A percentile compares a stretch with the other conserved stretches of the same genome.
Conservation (phyloP, 1,140 invertebrate species). For the Lanistes nyassanus region DNA sequence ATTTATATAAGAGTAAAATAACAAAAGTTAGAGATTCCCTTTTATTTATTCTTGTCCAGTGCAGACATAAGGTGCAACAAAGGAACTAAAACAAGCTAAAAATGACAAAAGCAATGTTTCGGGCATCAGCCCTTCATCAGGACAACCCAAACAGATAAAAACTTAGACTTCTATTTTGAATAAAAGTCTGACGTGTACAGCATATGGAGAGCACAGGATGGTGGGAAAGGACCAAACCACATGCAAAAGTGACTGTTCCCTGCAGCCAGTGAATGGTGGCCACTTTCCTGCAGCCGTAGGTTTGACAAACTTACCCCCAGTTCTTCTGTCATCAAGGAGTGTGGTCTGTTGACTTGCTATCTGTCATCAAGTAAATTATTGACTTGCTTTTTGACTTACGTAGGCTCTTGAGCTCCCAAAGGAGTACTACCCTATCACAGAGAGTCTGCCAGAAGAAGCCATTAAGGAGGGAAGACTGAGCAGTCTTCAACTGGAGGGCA, state of each 20-base stretch:
- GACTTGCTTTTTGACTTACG: background rate
- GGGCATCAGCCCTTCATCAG: no score
- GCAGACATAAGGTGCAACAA: background rate
- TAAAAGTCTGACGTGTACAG: no score
- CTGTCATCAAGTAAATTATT: no score
- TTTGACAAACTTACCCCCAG: no score
- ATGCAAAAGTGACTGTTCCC: no score
- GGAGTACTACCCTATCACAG: slow-evolving; percentile 49
- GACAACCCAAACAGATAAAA: no score
- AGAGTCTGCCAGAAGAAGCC: slow-evolving; percentile 49
- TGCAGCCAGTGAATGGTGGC: no score
- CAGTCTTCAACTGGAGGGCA: slow-evolving; percentile 61
- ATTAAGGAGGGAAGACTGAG: slow-evolving; percentile 55
- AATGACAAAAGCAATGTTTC: background rate
- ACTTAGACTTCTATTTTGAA: background rate
- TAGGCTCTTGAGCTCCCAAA: slow-evolving; percentile 51
- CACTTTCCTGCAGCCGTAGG: background rate
- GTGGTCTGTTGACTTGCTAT: no score
- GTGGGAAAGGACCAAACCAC: no score
- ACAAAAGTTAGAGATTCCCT: background rate
- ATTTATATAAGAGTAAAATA: background rate
- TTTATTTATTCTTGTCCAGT: background rate
- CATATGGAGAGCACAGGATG: no score
- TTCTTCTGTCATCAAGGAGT: background rate
- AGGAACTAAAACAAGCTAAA: no score